phyloP scores from a whole-genome alignment of 2,888 invertebrate species.

The Danaus chrysippus region DNA sequence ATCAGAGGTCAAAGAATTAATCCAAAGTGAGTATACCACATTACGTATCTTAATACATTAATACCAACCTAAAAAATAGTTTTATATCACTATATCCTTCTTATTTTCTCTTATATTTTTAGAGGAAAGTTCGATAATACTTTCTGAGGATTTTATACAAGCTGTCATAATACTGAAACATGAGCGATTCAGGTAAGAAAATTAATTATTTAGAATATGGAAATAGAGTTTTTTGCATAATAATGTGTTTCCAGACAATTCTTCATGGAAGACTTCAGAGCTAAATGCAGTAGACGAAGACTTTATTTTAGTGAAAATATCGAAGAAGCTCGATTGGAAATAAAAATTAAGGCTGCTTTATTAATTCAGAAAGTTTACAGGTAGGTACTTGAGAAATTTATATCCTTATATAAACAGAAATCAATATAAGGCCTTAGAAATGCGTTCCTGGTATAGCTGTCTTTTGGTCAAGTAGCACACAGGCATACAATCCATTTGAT shows the following conservation, averaged over 20 bases:
- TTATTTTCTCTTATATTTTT: conserved; percentile 19
- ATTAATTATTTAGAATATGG: neutral
- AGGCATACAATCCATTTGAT: no score
- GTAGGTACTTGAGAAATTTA: conserved; percentile 28
- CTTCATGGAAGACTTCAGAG: conserved; percentile 31
- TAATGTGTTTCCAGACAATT: conserved; percentile 35
- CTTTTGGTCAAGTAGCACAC: no score
- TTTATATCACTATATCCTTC: no score
- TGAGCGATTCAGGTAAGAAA: conserved; percentile 43
- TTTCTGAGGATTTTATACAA: conserved; percentile 38
- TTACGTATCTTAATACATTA: no score
- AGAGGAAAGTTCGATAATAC: conserved; percentile 37
- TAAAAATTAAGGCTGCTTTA: conserved; percentile 37
- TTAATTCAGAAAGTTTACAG: conserved; percentile 41
- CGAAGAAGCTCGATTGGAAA: conserved; percentile 27
- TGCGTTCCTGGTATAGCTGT: no score
- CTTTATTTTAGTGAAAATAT: conserved; percentile 31
- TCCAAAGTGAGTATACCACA: no score
- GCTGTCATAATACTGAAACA: conserved; percentile 39
- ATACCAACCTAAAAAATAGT: no score
- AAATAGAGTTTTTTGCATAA: no score
- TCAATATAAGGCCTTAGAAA: no score
- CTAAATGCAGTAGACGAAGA: conserved; percentile 26
- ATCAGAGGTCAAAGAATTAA: no score
- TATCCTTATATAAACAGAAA: no score